These are phyloP conservation scores for Mythimna lalbum DNA, from an alignment of 2,888 invertebrate genomes.

Conservation along the genomic window DNA sequence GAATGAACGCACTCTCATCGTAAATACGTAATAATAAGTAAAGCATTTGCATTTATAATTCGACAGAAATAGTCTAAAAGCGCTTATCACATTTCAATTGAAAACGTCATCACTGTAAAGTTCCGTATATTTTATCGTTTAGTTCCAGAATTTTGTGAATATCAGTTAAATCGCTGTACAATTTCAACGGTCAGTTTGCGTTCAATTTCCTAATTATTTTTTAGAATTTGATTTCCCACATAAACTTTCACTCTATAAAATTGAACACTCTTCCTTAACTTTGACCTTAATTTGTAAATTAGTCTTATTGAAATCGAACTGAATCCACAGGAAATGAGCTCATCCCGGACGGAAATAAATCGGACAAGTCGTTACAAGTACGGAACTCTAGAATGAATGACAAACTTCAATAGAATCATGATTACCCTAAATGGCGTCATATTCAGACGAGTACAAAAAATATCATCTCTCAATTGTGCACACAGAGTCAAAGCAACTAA, in stretches of 20 bases:
- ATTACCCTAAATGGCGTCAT: constrained; percentile 25
- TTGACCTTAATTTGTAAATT: background rate
- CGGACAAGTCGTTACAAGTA: constrained; percentile 21
- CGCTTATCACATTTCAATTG: constrained; percentile 26
- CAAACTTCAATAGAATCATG: constrained; percentile 18
- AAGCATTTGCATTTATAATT: constrained; percentile 23
- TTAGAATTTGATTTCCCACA: background rate
- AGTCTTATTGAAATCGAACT: constrained; percentile 9
- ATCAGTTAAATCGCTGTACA: background rate
- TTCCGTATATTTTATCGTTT: constrained; percentile 29
- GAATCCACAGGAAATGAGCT: constrained; percentile 11
- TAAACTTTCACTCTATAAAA: background rate
- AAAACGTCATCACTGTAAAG: constrained; percentile 30
- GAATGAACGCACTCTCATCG: constrained; percentile 12
- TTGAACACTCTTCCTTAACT: background rate
- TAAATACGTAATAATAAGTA: constrained; percentile 10
- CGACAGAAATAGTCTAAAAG: constrained; percentile 22
- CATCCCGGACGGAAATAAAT: constrained; percentile 31
- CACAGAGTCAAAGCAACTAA: constrained; percentile 48
- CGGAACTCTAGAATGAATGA: constrained; percentile 45
- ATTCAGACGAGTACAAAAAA: constrained; percentile 39
- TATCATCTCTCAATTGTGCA: constrained; percentile 38
- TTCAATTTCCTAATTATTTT: background rate
- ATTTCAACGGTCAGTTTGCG: background rate
- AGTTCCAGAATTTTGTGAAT: background rate